phyloP scores from a whole-genome alignment of 92 coral and sea anemone genomes.

The Zoanthus sansibaricus region DNA sequence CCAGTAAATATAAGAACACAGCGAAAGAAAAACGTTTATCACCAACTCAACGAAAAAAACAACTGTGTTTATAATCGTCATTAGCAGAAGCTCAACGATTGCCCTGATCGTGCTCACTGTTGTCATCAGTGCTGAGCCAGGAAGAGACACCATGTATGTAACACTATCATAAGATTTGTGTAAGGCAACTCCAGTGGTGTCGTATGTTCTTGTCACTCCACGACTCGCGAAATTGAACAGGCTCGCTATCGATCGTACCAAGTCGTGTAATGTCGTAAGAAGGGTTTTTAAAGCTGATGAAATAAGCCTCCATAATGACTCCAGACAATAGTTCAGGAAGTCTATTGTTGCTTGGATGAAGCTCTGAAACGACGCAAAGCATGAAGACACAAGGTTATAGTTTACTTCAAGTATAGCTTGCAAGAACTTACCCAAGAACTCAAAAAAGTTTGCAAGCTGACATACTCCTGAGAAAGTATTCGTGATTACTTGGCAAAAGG shows the following conservation, averaged over 20 bases:
- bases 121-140: slow-evolving; percentile 67
- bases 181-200: slow-evolving; percentile 57
- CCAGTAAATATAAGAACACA: slow-evolving; percentile 33
- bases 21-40: slow-evolving; percentile 16
- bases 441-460: slow-evolving; percentile 77
- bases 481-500: slow-evolving; percentile 62
- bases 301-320: slow-evolving; percentile 45
- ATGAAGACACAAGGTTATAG: slow-evolving; percentile 81
- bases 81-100: slow-evolving; percentile 68
- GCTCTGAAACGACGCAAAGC: slow-evolving; percentile 46
- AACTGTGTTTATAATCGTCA: slow-evolving; percentile 68
- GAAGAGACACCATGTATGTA: slow-evolving; percentile 56
- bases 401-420: slow-evolving; percentile 81
- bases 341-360: slow-evolving; percentile 41
- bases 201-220: slow-evolving; percentile 52
- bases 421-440: slow-evolving; percentile 79
- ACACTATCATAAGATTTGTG: slow-evolving; percentile 67
- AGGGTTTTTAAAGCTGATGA: slow-evolving; percentile 52
- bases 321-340: slow-evolving; percentile 33
- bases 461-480: slow-evolving; percentile 65
- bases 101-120: slow-evolving; percentile 57
- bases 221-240: slow-evolving; percentile 56
- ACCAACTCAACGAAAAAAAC: slow-evolving; percentile 56
- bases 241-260: slow-evolving; percentile 58
- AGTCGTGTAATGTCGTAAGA: slow-evolving; percentile 49